Percentiles rank a stretch among this genome's conserved stretches.
phyloP scores from a whole-genome alignment of 2,888 invertebrate species.

The Sphinx pinastri region DNA sequence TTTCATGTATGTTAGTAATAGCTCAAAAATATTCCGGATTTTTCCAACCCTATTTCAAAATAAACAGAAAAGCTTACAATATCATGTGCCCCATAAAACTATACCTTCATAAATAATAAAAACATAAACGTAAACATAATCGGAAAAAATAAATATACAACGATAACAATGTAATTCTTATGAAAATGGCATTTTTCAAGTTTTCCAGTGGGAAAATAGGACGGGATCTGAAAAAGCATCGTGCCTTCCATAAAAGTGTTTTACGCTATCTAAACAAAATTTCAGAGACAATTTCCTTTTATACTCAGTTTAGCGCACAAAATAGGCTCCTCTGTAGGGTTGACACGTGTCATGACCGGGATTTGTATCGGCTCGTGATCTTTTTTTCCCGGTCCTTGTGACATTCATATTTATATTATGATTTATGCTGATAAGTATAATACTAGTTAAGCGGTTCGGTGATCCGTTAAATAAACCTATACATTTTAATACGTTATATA shows the following conservation, averaged over 20 bases:
- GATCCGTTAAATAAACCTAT: no score
- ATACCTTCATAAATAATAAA: constrained; percentile 18
- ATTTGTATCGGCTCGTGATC: constrained; percentile 22
- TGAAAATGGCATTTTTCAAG: constrained; percentile 20
- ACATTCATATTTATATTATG: no score
- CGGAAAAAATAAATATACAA: constrained; percentile 12
- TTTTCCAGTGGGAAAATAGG: constrained; percentile 3
- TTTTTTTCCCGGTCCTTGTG: not conserved
- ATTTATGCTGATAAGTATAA: no score
- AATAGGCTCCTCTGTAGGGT: constrained; percentile 27
- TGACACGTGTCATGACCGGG: constrained; percentile 3
- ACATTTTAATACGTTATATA: no score
- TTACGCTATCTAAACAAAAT: constrained; percentile 34
- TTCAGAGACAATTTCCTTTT: constrained; percentile 37
- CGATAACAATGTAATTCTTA: constrained; percentile 17
- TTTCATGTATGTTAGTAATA: no score
- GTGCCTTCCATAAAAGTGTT: constrained; percentile 25
- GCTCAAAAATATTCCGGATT: not conserved
- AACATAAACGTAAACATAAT: constrained; percentile 2
- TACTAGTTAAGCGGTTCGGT: no score
- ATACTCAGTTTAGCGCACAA: constrained; percentile 31
- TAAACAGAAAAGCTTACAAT: not conserved
- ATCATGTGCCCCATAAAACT: not conserved
- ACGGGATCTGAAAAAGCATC: constrained; percentile 18
- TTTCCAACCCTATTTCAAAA: not conserved